Base-by-base conservation (phyloP, 92 coral and sea anemone species). In the Blastomussa wellsi region DNA sequence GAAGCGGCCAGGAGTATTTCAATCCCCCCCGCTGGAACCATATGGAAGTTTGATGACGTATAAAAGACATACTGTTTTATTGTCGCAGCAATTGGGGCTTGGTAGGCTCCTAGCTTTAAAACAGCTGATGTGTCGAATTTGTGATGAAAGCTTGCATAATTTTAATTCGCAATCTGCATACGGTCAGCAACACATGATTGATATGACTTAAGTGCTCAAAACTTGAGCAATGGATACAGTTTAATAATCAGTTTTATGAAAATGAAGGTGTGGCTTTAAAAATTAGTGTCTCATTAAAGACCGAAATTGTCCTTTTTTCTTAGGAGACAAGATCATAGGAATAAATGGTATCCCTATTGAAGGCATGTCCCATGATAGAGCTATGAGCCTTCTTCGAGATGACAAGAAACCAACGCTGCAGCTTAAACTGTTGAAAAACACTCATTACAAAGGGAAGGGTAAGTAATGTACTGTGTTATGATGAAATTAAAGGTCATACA, bases 251-350 rank as follows among this genome's bases (percentile, higher is more conserved):
- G 32, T 4, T n/a, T n/a, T 22, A 53, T 52, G 60, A 53, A 17
- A 16, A 16, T 49, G 13, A n/a, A n/a, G n/a, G n/a, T n/a, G n/a
- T n/a, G 17, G 17, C 17, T 49, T 49, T 16, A 49, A 49, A 49
- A 13, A n/a, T 28, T n/a, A 57, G 4, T 13, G 32, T 60, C 32
- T 26, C 67, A 60, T 60, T 60, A n/a, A 2, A 5, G 13, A 59
- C n/a, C 26, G 22, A 53, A 20, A n/a, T n/a, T 33, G 26, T 1
- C 16, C 67, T 60, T 33, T 60, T 33, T n/a, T 82, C 78, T 35
- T 55, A 94, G 98, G 98, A 33, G 98, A 94, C 77, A 92, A 92
- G 77, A 92, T 94, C 76, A 82, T 94, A 17, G 91, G 89, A 4
- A 93, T 94, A 19, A 90, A 94, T 87, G 98, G 93, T 7, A 78